Conservation (phyloP, 2,113 vertebrate species). For the Cavia porcellus region DNA sequence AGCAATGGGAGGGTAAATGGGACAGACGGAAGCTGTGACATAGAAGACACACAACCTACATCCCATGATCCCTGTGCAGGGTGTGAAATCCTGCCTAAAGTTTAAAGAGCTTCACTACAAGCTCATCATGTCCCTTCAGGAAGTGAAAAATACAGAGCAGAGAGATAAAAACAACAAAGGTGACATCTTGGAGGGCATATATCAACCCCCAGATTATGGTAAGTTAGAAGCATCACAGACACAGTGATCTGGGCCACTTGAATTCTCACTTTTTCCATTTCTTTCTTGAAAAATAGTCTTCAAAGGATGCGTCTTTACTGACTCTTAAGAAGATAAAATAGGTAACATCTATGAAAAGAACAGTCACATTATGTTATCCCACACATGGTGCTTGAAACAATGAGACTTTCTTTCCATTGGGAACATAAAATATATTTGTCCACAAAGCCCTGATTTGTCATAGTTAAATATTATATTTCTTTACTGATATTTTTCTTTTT, state of each 20-base stretch:
- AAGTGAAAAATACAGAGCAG: not conserved
- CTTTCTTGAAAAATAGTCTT: not conserved
- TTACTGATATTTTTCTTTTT: not conserved
- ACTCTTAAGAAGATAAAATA: not conserved
- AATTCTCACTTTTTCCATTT: not conserved
- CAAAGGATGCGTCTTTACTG: not conserved
- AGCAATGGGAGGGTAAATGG: fast-evolving
- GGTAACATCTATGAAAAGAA: not conserved
- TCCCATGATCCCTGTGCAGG: not conserved
- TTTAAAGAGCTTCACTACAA: not conserved
- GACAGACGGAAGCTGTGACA: fast-evolving
- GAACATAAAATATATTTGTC: not conserved
- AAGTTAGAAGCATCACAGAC: fast-evolving
- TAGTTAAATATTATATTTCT: not conserved
- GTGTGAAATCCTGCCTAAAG: not conserved
- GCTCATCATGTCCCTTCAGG: fast-evolving
- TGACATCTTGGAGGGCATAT: too few relatives aligned
- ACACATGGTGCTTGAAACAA: too few relatives aligned
- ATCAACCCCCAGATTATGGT: not conserved
- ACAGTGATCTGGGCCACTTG: not conserved
- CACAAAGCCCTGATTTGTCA: not conserved
- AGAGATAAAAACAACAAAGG: not conserved
- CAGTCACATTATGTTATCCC: not conserved
- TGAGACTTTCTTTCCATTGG: not conserved
- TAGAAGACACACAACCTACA: fast-evolving